Base-by-base conservation (phyloP, 37 sponge, comb jelly and placozoan species). In the Crambe crambe region DNA sequence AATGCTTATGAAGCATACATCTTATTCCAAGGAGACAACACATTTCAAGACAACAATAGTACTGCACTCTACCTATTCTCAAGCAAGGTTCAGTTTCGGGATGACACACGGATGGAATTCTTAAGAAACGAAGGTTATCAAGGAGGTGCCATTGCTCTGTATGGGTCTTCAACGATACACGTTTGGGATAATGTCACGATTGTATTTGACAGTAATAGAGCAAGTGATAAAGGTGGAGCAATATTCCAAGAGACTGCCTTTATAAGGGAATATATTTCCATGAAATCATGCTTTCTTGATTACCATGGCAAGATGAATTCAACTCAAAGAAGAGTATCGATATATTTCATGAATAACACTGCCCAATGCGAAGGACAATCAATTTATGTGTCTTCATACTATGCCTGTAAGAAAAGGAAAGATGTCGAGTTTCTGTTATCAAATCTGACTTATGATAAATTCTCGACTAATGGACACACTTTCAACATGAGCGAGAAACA, bases 221-320 rank as follows among this genome's bases (percentile, higher is more conserved):
- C 90, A 21, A 8, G 27, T 61, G 37, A 57, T 23, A 12, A 43
- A 34, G 90, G 90, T 43, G 90, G 90, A 26, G 90, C 81, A 15
- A 84, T 89, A 21, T 89, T 21, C 39, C 32, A 68, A 10, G 9
- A 68, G 22, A 20, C 39, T 36, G 32, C 20, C 8, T 25, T 32
- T 10, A 25, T 10, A 10, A 4, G 39, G 32, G 37, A 36, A 36
- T 68, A 37, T 18, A 32, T 68, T 68, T 15, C 6, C 25, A 10
- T 10, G 9, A 25, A 10, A 68, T 20, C 22, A 37, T 68, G 70
- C 32, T 68, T 68, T 36, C 8, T 68, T 3, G 10, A 68, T 5
- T 35, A 68, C 39, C 25, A 47, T 47, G 63, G 26, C 6, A 30
- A 30, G 6, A 29, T 22, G 31, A 62, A 5, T 20, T 5, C n/a